Conservation (phyloP, 1,140 invertebrate genomes). For the Bicyclus anynana region DNA sequence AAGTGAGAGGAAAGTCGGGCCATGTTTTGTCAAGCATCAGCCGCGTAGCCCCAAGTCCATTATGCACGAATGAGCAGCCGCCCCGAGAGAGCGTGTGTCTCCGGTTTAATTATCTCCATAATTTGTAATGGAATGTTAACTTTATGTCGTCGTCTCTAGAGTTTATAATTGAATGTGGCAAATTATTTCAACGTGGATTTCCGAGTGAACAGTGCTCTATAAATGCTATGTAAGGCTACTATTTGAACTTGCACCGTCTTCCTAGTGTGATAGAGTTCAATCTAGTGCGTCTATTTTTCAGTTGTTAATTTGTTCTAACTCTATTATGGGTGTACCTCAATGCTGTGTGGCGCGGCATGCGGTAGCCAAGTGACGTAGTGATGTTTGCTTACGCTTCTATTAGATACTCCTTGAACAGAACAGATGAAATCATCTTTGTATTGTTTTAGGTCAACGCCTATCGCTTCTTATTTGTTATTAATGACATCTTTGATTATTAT, state of each 20-base stretch:
- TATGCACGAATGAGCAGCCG: conserved; percentile 75
- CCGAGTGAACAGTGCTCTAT: conserved; percentile 38
- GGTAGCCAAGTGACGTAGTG: conserved; percentile 52
- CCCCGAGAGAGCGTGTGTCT: conserved; percentile 72
- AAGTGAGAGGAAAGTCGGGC: conserved; percentile 69
- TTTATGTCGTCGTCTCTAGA: conserved; percentile 28
- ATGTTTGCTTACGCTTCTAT: conserved; percentile 52
- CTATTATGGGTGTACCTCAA: conserved; percentile 70
- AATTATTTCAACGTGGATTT: conserved; percentile 32
- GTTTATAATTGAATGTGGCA: conserved; percentile 29
- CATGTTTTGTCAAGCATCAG: conserved; percentile 72
- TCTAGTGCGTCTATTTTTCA: conserved; percentile 24
- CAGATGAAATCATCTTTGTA: conserved; percentile 38
- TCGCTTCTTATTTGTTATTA: neutral
- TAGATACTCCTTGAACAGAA: conserved; percentile 36
- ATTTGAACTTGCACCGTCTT: conserved; percentile 31
- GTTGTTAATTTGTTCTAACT: conserved; percentile 43
- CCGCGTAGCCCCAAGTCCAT: conserved; percentile 67
- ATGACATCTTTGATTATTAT: neutral
- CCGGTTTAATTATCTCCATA: conserved; percentile 60
- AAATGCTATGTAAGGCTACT: neutral
- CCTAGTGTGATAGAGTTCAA: conserved; percentile 23
- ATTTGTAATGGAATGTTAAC: conserved; percentile 28
- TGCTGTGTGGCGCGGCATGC: conserved; percentile 47
- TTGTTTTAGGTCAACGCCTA: conserved; percentile 11